A percentile compares a stretch with the other conserved stretches of the same genome.
Evolutionary conservation across 2,888 invertebrate species (phyloP).

Genomic region (Temnothorax ravouxi): DNA sequence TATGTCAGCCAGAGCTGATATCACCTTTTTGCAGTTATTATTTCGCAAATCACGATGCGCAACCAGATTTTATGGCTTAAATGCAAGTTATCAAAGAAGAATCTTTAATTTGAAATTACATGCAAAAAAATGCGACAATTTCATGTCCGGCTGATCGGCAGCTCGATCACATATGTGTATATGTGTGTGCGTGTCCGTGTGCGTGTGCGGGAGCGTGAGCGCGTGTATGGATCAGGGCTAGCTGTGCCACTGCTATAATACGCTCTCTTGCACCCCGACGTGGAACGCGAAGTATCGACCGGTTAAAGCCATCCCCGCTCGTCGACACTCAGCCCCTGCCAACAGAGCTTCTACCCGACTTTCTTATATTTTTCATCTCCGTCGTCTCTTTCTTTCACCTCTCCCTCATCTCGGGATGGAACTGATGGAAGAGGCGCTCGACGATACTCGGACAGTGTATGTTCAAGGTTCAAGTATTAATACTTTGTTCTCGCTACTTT

Average conservation of each 20-base stretch:
- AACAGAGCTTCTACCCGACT: conserved; percentile 59
- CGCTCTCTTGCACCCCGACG: conserved; percentile 49
- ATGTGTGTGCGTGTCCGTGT: not conserved
- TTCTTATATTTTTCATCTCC: conserved; percentile 57
- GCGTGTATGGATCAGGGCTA: conserved; percentile 61
- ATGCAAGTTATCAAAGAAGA: not conserved
- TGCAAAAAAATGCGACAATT: conserved; percentile 27
- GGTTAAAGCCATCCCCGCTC: conserved; percentile 74
- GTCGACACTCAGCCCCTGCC: conserved; percentile 53
- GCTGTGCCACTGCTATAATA: conserved; percentile 60
- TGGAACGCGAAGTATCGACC: conserved; percentile 74
- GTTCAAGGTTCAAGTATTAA: conserved; percentile 14
- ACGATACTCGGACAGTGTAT: not conserved
- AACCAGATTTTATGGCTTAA: not conserved
- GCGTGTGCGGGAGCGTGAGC: not conserved
- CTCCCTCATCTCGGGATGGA: not conserved
- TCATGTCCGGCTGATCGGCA: conserved; percentile 39
- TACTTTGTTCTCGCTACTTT: not conserved
- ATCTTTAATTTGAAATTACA: conserved; percentile 12
- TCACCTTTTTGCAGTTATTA: not conserved
- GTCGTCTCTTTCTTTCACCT: conserved; percentile 27
- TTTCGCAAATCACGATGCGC: not conserved
- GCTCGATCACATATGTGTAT: not conserved
- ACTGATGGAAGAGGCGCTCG: not conserved
- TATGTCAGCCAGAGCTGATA: not conserved